A percentile compares a stretch with the other conserved stretches of the same genome.
These are phyloP conservation scores for Mormyrops boulengeri DNA, from an alignment of 2,797 vertebrate species.

Conservation along the genomic window DNA sequence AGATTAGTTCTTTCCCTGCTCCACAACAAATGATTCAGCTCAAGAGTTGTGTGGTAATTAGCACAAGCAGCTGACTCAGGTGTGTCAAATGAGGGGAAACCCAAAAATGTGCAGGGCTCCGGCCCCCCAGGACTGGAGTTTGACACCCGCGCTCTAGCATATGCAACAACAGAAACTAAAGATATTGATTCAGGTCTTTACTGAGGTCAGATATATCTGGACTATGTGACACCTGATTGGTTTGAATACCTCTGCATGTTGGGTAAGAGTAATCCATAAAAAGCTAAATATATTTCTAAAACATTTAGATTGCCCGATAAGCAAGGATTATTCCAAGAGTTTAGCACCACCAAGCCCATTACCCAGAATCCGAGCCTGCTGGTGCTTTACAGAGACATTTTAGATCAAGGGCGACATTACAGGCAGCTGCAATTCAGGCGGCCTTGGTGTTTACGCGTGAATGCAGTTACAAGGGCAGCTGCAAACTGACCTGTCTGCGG, in stretches of 20 bases:
- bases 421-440: neutral
- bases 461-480: neutral
- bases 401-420: neutral
- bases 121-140: too few relatives aligned
- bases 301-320: neutral
- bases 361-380: neutral
- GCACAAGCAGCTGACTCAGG: too few relatives aligned
- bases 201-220: neutral
- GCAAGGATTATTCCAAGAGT: neutral
- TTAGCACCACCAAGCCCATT: neutral
- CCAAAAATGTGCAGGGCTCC: too few relatives aligned
- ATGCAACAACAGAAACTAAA: neutral
- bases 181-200: neutral
- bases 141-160: neutral
- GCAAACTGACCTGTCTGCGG: neutral
- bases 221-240: neutral
- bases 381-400: neutral
- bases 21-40: too few relatives aligned
- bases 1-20: too few relatives aligned
- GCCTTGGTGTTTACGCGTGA: neutral
- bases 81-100: too few relatives aligned
- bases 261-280: neutral
- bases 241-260: neutral
- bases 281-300: neutral
- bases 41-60: too few relatives aligned